phyloP scores from a whole-genome alignment of 2,888 invertebrate genomes.

The Koerneria pararmatus region DNA sequence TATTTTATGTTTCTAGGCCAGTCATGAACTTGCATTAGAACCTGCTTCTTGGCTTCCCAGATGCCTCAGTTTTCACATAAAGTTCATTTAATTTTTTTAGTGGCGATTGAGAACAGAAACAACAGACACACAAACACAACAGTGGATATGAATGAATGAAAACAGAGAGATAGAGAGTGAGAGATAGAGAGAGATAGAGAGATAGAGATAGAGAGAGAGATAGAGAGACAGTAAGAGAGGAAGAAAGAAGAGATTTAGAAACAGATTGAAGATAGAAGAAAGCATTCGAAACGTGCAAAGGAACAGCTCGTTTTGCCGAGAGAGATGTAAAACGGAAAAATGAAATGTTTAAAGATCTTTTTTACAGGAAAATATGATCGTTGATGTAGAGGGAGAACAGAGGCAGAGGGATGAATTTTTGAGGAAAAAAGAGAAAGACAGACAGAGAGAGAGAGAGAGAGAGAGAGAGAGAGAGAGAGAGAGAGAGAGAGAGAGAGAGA shows the following conservation, averaged over 20 bases:
- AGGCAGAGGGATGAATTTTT: not conserved
- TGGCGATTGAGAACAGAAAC: no score
- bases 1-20: no score
- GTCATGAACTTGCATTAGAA: no score
- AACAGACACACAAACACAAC: no score
- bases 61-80: no score
- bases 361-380: not conserved
- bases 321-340: not conserved
- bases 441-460: constrained; percentile 18
- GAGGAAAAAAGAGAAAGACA: constrained; percentile 19
- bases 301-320: not conserved
- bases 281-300: not conserved
- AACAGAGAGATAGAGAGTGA: no score
- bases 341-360: not conserved
- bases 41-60: no score
- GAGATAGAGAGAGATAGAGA: no score
- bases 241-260: constrained; percentile 20
- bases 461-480: constrained; percentile 19
- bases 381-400: not conserved
- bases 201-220: no score
- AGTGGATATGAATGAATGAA: no score
- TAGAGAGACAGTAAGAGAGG: constrained; percentile 17
- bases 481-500: constrained; percentile 13
- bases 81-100: no score
- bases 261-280: not conserved